A percentile compares a stretch with the other conserved stretches of the same genome.
phyloP scores from a whole-genome alignment of 2,797 vertebrate species.

The Lepilemur septentrionalis region DNA sequence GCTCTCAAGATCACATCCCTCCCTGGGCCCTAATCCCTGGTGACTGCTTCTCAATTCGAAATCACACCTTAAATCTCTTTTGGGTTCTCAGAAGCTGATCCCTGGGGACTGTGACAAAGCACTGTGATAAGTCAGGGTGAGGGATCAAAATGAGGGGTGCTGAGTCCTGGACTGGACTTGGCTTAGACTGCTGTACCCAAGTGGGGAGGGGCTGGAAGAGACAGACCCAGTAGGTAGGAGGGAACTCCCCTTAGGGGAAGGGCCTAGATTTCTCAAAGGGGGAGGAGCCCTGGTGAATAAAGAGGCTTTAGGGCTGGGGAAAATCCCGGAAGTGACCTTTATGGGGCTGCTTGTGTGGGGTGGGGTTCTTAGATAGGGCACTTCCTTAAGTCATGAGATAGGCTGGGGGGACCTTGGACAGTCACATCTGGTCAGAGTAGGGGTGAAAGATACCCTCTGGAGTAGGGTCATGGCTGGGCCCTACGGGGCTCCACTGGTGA shows the following conservation, averaged over 20 bases:
- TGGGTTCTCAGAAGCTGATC: neutral
- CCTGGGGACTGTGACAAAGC: neutral
- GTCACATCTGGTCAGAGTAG: neutral
- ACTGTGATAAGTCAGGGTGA: neutral
- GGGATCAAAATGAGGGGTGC: neutral
- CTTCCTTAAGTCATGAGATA: neutral
- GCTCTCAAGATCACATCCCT: neutral
- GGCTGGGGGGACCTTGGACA: neutral
- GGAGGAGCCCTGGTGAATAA: conserved; percentile 19
- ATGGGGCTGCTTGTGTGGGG: neutral
- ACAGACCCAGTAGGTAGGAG: neutral
- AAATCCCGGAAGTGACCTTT: conserved; percentile 31
- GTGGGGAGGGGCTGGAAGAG: neutral
- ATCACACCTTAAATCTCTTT: neutral
- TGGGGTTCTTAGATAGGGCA: neutral
- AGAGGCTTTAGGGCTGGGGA: neutral
- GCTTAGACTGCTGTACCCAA: neutral
- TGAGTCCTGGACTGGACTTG: neutral
- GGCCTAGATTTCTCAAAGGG: conserved; percentile 1
- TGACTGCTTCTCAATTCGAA: conserved; percentile 8
- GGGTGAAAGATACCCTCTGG: neutral
- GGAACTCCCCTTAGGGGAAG: neutral
- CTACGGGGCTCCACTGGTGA: neutral
- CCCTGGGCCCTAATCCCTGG: neutral
- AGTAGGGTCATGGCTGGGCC: neutral